These are phyloP conservation scores for Odontophorus gujanensis DNA, from an alignment of 2,113 vertebrate genomes.

Conservation along the genomic window DNA sequence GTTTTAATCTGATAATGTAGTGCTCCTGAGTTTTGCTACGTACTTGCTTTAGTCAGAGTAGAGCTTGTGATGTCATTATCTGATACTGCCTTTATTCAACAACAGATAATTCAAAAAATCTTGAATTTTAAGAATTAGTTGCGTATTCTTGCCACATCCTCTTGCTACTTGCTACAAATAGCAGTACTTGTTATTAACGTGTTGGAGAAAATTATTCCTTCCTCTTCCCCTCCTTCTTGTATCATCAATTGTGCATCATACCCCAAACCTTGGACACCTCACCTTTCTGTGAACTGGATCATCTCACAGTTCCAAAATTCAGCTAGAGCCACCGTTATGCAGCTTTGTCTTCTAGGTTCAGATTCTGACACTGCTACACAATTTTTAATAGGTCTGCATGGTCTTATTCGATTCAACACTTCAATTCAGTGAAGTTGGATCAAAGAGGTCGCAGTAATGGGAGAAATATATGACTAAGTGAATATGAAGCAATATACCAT, in stretches of 20 bases:
- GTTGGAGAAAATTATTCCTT: not conserved
- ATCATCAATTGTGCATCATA: not conserved
- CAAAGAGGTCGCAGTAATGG: not conserved
- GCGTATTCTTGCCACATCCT: not conserved
- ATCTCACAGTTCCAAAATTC: not conserved
- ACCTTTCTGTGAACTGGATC: not conserved
- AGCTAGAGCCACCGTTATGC: not conserved
- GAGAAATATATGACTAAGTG: slow-evolving; percentile 13
- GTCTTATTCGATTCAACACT: rapidly evolving
- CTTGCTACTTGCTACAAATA: not conserved
- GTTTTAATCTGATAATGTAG: slow-evolving; percentile 1
- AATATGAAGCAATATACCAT: not conserved
- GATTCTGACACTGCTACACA: not conserved
- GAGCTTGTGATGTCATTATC: not conserved
- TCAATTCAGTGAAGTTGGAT: not conserved
- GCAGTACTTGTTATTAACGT: not conserved
- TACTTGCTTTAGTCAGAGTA: slow-evolving; percentile 25
- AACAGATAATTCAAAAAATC: slow-evolving; percentile 19
- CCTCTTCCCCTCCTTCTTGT: not conserved
- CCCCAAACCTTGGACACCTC: not conserved
- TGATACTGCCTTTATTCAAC: not conserved
- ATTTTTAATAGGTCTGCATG: not conserved
- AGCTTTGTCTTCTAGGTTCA: not conserved
- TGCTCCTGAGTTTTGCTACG: slow-evolving; percentile 11
- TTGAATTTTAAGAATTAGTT: not conserved